phyloP scores from a whole-genome alignment of 2,113 vertebrate species.

The Pseudopipra pipra region DNA sequence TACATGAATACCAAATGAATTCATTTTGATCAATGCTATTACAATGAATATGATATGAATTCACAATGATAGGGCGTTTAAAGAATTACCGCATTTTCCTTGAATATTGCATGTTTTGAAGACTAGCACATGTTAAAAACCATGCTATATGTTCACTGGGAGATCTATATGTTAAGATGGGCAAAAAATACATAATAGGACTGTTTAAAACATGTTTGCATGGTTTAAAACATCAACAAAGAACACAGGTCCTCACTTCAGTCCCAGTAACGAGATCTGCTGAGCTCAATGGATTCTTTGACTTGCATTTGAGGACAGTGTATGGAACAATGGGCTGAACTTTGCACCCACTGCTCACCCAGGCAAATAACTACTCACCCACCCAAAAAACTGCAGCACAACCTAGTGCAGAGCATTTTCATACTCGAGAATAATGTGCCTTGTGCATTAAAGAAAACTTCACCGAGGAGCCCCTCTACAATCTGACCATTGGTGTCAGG shows the following conservation, averaged over 20 bases:
- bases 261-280: neutral
- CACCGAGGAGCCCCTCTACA: neutral
- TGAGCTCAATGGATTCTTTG: neutral
- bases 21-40: constrained; percentile 85
- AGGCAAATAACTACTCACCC: neutral
- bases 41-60: constrained; percentile 78
- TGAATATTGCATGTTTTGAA: constrained; percentile 64
- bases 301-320: neutral
- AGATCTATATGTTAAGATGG: neutral
- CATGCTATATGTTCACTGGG: neutral
- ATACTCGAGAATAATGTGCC: neutral
- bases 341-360: neutral
- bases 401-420: neutral
- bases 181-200: neutral
- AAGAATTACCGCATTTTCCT: constrained; percentile 66
- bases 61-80: constrained; percentile 68
- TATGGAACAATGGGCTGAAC: neutral
- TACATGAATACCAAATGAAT: constrained; percentile 84
- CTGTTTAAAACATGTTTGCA: neutral
- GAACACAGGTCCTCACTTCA: neutral
- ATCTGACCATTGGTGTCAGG: neutral
- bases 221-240: neutral
- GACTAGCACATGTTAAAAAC: constrained; percentile 19
- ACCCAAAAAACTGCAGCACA: neutral
- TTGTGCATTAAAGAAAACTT: neutral